Evolutionary conservation across 2,888 invertebrate species (phyloP), one percentile per base, ranked within the genome.

Genomic region (Leptothorax acervorum): DNA sequence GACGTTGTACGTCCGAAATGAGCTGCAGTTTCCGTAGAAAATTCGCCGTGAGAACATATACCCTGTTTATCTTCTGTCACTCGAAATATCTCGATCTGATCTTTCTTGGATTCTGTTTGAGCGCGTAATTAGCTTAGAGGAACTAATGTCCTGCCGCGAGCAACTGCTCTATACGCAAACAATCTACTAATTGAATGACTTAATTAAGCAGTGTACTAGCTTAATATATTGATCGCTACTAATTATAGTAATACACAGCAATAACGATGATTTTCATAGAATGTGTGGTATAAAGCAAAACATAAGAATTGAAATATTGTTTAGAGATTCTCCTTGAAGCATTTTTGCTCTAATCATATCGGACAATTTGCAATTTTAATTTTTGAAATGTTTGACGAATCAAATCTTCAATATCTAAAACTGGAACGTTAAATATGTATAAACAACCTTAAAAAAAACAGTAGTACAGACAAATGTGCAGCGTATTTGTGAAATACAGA

Each of bases 101-200:
- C 45, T 71, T 57, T 48, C 73, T 81, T 39, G 73, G 9, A 48
- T 60, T 81, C 73, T 48, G 23, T 57, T 71, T 45, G 51, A 60
- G 28, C 57, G 8, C n/a, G 71, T 39, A 73, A 81, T 81, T 73
- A 71, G 71, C 35, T 60, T 60, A 18, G 71, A 35, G 79, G 48
- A 60, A 81, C 35, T 73, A 57, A 23, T 55, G 18, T 23, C 18
- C 18, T 35, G 15, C 5, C 11, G 45, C 35, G 28, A 70, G 55
- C 12, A 42, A 12, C 23, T 9, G 6, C 65, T 68, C 68, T 79
- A 42, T 48, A 11, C 15, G 35, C 57, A 73, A 60, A 73, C 79
- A 71, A 71, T 81, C 70, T 60, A 55, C 60, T 81, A 81, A 81
- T 81, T 81, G 79, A 73, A 60, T 12, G 60, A 60, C 48, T 73